A percentile compares a stretch with the other conserved stretches of the same genome.
Evolutionary conservation across 2,797 vertebrate species (phyloP).

Genomic region (Cheirogaleus major): DNA sequence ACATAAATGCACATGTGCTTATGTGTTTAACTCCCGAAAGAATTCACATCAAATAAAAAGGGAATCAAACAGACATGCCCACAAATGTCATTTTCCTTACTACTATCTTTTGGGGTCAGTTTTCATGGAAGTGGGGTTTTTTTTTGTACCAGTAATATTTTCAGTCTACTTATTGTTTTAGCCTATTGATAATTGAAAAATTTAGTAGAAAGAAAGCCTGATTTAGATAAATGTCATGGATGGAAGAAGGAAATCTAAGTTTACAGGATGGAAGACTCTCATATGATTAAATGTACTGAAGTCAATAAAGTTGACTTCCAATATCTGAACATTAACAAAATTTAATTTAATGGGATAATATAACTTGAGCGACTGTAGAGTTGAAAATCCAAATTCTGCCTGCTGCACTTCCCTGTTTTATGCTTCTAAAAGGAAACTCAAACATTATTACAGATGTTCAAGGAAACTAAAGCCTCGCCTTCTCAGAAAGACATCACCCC

Average conservation of each 20-base stretch:
- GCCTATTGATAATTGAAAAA: background rate
- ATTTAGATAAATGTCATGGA: background rate
- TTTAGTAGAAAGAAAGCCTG: background rate
- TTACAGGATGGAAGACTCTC: background rate
- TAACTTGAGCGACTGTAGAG: fast-evolving
- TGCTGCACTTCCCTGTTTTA: background rate
- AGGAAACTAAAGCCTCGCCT: background rate
- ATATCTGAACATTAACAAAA: background rate
- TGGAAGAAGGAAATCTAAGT: background rate
- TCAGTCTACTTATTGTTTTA: background rate
- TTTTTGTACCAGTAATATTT: background rate
- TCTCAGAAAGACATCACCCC: background rate
- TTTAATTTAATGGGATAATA: background rate
- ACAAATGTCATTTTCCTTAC: background rate
- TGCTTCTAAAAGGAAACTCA: background rate
- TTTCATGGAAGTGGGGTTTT: background rate
- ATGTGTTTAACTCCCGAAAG: background rate
- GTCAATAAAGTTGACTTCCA: background rate
- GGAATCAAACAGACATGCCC: background rate
- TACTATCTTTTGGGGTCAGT: background rate
- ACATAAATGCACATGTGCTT: background rate
- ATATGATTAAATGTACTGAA: background rate
- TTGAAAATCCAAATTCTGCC: background rate
- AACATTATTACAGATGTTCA: background rate
- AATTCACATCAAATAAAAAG: background rate